phyloP scores from a whole-genome alignment of 2,797 vertebrate genomes.

The Chaetophractus vellerosus region DNA sequence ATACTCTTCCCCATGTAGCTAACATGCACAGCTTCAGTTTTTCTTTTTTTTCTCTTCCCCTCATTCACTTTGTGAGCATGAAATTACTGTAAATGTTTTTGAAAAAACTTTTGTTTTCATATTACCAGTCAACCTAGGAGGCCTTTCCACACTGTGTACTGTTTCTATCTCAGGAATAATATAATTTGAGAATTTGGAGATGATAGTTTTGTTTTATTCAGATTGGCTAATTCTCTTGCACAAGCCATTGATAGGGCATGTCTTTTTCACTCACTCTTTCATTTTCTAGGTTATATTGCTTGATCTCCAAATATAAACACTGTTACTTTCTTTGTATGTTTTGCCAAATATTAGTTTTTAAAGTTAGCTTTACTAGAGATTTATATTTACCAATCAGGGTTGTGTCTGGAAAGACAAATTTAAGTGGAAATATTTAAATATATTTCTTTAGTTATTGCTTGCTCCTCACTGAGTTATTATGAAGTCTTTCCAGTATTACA shows the following conservation, averaged over 20 bases:
- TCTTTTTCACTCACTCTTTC: not conserved
- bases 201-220: conserved; percentile 27
- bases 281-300: not conserved
- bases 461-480: not conserved
- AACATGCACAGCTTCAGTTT: not conserved
- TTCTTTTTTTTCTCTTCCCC: not conserved
- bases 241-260: not conserved
- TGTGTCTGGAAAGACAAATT: not conserved
- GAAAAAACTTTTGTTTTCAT: conserved; percentile 61
- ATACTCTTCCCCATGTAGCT: not conserved
- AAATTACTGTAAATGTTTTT: conserved; percentile 72
- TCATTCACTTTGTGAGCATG: conserved; percentile 60
- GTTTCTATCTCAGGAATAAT: conserved; percentile 29
- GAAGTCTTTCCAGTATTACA: not conserved
- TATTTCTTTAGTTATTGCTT: not conserved
- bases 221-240: conserved; percentile 20
- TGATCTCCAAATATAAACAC: not conserved
- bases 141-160: not conserved
- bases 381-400: not conserved
- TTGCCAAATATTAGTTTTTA: conserved; percentile 29
- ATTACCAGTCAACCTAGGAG: conserved; percentile 43
- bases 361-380: not conserved
- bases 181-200: conserved; percentile 55
- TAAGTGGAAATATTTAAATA: not conserved
- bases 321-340: not conserved